phyloP scores from a whole-genome alignment of 2,113 vertebrate genomes.

The Albula goreensis region DNA sequence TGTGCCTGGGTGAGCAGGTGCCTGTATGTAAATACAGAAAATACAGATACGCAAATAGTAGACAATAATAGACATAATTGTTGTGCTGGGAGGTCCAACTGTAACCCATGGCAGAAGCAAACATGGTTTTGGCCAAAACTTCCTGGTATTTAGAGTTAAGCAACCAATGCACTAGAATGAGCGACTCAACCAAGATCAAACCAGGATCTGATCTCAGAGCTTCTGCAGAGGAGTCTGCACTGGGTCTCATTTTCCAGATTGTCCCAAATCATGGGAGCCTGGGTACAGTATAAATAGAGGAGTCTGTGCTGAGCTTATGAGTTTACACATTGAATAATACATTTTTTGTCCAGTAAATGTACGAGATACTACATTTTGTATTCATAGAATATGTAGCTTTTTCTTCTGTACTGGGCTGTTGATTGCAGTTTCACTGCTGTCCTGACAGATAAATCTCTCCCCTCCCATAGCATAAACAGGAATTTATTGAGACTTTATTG shows the following conservation, averaged over 20 bases:
- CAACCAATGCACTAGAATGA: background rate
- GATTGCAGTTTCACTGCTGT: background rate
- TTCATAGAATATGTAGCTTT: background rate
- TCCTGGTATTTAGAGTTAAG: background rate
- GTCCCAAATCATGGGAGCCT: too few relatives aligned
- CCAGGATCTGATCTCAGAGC: too few relatives aligned
- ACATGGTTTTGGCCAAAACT: too few relatives aligned
- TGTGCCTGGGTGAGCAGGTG: too few relatives aligned
- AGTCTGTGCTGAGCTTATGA: background rate
- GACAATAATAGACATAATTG: too few relatives aligned
- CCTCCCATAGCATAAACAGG: background rate
- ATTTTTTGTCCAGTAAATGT: background rate
- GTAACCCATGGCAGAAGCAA: too few relatives aligned
- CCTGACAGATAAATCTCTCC: background rate
- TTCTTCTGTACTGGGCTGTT: background rate
- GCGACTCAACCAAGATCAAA: too few relatives aligned
- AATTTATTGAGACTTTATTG: background rate
- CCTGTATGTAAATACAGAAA: too few relatives aligned
- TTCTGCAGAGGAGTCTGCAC: too few relatives aligned
- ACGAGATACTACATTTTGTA: background rate
- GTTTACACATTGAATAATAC: background rate
- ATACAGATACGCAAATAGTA: too few relatives aligned
- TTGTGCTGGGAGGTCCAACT: too few relatives aligned
- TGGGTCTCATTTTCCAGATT: too few relatives aligned
- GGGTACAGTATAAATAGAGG: background rate